These are phyloP conservation scores for Parauchenoglanis ngamensis DNA, from an alignment of 2,797 vertebrate genomes.

Conservation along the genomic window DNA sequence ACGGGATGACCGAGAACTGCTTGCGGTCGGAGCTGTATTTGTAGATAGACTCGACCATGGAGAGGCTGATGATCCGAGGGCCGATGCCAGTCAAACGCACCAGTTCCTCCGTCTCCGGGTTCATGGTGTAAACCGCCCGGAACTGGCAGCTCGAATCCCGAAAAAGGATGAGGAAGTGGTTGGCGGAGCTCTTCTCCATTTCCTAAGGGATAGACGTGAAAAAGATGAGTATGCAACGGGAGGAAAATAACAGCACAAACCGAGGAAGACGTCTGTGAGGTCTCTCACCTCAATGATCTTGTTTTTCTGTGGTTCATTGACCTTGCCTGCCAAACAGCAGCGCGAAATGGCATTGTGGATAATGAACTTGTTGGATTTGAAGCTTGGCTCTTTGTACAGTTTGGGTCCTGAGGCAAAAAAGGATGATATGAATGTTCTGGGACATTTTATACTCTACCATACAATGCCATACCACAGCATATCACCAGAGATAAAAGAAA, in stretches of 20 bases:
- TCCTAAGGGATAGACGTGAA: slow-evolving; percentile 72
- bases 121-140: slow-evolving; percentile 88
- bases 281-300: slow-evolving; percentile 87
- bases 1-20: slow-evolving; percentile 90
- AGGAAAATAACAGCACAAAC: neutral
- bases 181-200: slow-evolving; percentile 86
- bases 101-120: slow-evolving; percentile 87
- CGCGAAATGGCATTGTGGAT: slow-evolving; percentile 92
- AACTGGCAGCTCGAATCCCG: slow-evolving; percentile 91
- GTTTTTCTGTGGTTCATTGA: slow-evolving; percentile 93
- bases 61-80: slow-evolving; percentile 77
- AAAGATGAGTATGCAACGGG: neutral
- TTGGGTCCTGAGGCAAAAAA: slow-evolving; percentile 79
- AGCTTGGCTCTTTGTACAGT: slow-evolving; percentile 93
- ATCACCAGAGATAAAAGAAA: neutral
- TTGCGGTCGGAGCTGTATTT: slow-evolving; percentile 96
- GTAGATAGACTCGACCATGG: slow-evolving; percentile 90
- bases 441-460: neutral
- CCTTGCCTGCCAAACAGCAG: slow-evolving; percentile 92
- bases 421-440: neutral
- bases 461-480: neutral
- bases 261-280: slow-evolving; percentile 26
- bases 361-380: slow-evolving; percentile 96
- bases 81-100: slow-evolving; percentile 84
- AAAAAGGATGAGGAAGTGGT: slow-evolving; percentile 94